Percentiles rank a stretch among this genome's conserved stretches.
Evolutionary conservation across 92 coral and sea anemone genomes (phyloP).

Genomic region (Siderastrea radians): DNA sequence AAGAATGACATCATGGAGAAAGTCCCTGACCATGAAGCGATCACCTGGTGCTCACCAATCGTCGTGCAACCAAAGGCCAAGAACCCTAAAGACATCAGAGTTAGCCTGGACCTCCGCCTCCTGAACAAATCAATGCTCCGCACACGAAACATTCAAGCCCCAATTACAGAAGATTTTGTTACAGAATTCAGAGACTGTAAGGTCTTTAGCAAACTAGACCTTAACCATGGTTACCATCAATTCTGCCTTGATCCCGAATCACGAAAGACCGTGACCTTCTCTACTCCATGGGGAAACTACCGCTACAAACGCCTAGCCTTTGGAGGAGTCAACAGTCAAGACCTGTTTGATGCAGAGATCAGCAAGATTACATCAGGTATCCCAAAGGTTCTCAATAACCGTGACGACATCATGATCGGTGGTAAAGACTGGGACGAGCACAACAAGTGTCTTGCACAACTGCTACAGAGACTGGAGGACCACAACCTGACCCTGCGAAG

Average conservation of each 20-base stretch:
- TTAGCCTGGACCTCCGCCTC: conserved; percentile 64
- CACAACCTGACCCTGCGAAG: conserved; percentile 59
- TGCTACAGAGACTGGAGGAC: conserved; percentile 48
- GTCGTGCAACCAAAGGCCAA: conserved; percentile 74
- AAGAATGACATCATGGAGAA: too few relatives aligned
- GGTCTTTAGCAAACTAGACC: conserved; percentile 52
- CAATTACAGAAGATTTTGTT: conserved; percentile 60
- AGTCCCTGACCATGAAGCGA: conserved; percentile 11
- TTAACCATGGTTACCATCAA: conserved; percentile 65
- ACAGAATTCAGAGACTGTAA: conserved; percentile 44
- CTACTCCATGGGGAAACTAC: conserved; percentile 74
- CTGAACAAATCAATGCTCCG: conserved; percentile 69
- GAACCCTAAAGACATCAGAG: conserved; percentile 76
- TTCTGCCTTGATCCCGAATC: conserved; percentile 70
- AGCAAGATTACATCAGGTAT: conserved; percentile 65
- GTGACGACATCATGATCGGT: not conserved
- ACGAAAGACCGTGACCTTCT: conserved; percentile 57
- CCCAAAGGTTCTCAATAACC: conserved; percentile 9
- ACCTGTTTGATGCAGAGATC: conserved; percentile 61
- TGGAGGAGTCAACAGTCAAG: conserved; percentile 73
- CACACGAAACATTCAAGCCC: conserved; percentile 65
- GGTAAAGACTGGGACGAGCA: conserved; percentile 41
- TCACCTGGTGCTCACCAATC: conserved; percentile 66
- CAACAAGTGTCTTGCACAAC: conserved; percentile 49
- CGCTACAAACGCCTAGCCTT: conserved; percentile 63